A percentile compares a stretch with the other conserved stretches of the same genome.
Evolutionary conservation across 2,888 invertebrate genomes (phyloP).

Genomic region (Orchesella flavescens): DNA sequence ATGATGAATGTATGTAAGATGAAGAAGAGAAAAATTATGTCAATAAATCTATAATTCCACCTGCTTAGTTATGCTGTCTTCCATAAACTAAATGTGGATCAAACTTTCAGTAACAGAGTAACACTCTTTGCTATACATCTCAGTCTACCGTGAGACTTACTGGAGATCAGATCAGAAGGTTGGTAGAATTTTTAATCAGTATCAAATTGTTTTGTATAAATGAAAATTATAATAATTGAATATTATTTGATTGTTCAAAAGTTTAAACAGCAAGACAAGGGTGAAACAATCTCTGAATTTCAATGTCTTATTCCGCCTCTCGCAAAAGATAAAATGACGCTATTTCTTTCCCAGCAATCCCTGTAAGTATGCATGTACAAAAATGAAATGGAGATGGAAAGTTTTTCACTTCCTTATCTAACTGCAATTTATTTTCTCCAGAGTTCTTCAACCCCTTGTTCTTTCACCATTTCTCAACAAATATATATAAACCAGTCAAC

Average conservation of each 20-base stretch:
- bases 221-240: too few species aligned
- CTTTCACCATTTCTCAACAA: neutral
- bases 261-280: too few species aligned
- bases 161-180: too few species aligned
- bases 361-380: neutral
- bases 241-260: too few species aligned
- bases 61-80: too few species aligned
- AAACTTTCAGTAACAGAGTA: too few species aligned
- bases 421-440: neutral
- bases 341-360: neutral
- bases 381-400: neutral
- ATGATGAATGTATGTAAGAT: too few species aligned
- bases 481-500: neutral
- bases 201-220: too few species aligned
- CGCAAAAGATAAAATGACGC: constrained; percentile 26
- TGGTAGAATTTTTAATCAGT: too few species aligned
- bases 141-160: too few species aligned
- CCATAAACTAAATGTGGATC: too few species aligned
- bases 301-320: constrained; percentile 4
- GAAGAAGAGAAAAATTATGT: constrained; percentile 24
- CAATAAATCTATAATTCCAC: constrained; percentile 31
- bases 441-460: constrained; percentile 41
- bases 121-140: too few species aligned
- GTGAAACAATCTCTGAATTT: neutral
- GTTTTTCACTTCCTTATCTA: constrained; percentile 45